A percentile compares a stretch with the other conserved stretches of the same genome.
Conservation (phyloP, 2,888 invertebrate genomes). For the Agrochola lychnidis region DNA sequence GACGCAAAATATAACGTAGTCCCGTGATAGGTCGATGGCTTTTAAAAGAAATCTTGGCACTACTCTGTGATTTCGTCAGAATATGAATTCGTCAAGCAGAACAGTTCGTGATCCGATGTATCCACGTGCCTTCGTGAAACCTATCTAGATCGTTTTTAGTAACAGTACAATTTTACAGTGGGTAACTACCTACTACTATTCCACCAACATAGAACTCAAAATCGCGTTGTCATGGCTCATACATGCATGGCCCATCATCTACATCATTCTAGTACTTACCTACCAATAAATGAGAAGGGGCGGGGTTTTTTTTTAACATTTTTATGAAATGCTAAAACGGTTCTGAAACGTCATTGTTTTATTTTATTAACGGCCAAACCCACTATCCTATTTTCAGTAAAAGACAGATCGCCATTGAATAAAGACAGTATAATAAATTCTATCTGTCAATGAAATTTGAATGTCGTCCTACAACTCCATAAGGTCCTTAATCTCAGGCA, state of each 20-base stretch:
- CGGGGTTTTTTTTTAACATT: background rate
- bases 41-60: constrained; percentile 88
- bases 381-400: too few relatives aligned
- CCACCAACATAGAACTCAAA: background rate
- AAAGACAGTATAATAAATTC: too few relatives aligned
- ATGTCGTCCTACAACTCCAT: too few relatives aligned
- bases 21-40: constrained; percentile 85
- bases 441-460: too few relatives aligned
- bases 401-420: too few relatives aligned
- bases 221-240: constrained; percentile 2
- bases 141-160: background rate
- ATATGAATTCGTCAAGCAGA: constrained; percentile 85
- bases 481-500: too few relatives aligned
- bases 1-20: constrained; percentile 65
- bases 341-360: constrained; percentile 6
- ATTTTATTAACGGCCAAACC: background rate
- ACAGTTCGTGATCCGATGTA: constrained; percentile 67
- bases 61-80: constrained; percentile 84
- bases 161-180: background rate
- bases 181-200: background rate
- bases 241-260: background rate
- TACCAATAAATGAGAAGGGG: background rate
- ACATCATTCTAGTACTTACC: too few relatives aligned
- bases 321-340: background rate
- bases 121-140: constrained; percentile 30